These are phyloP conservation scores for Probosciger aterrimus DNA, from an alignment of 2,113 vertebrate species.

Conservation along the genomic window DNA sequence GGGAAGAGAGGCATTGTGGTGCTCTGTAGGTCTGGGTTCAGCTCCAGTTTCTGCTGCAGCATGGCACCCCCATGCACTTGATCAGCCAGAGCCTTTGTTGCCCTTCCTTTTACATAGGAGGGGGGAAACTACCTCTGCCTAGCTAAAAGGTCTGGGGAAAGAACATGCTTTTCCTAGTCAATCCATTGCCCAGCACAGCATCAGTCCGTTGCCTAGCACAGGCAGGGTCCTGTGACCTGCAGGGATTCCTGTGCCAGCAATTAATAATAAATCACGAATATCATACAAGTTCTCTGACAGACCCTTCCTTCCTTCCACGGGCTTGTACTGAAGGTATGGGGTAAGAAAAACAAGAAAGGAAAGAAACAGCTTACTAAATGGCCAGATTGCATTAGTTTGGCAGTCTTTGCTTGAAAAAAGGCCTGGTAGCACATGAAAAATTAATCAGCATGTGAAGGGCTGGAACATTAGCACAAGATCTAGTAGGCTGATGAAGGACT, in stretches of 20 bases:
- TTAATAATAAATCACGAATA: conserved; percentile 59
- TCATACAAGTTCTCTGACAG: conserved; percentile 42
- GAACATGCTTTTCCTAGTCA: neutral
- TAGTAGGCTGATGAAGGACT: neutral
- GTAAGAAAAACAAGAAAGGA: conserved; percentile 54
- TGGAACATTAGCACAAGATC: conserved; percentile 7
- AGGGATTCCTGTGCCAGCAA: conserved; percentile 12
- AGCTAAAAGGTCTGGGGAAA: neutral
- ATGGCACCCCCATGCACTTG: fast-evolving
- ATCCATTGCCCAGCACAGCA: neutral
- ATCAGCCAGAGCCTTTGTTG: neutral
- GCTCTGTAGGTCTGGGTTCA: neutral
- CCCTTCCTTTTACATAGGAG: neutral
- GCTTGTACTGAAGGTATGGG: conserved; percentile 45
- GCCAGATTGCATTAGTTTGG: neutral
- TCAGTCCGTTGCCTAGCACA: neutral
- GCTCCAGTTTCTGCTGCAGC: neutral
- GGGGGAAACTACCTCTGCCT: neutral
- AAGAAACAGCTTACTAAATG: conserved; percentile 32
- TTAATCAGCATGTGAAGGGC: neutral
- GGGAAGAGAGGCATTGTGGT: neutral
- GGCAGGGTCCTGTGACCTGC: neutral
- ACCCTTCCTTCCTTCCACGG: conserved; percentile 52
- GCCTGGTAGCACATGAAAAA: conserved; percentile 26
- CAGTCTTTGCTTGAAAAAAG: conserved; percentile 35